These are phyloP conservation scores for Heterocephalus glaber DNA, from an alignment of 2,113 vertebrate species.

Conservation along the genomic window DNA sequence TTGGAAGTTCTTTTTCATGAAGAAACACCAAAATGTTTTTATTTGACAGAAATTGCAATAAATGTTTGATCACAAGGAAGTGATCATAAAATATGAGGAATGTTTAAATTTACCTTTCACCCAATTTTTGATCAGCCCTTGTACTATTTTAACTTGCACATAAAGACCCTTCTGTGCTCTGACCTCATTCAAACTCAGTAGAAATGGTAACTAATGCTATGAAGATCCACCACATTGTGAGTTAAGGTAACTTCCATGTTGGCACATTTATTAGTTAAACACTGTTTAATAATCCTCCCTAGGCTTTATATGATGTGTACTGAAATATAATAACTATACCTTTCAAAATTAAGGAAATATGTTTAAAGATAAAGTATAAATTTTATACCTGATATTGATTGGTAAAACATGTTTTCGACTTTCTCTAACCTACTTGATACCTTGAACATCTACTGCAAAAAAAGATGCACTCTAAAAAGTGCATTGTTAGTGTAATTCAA, in stretches of 20 bases:
- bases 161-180: neutral
- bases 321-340: neutral
- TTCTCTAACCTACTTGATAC: neutral
- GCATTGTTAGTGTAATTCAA: neutral
- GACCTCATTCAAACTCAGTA: neutral
- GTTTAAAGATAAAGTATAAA: neutral
- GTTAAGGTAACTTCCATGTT: neutral
- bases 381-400: neutral
- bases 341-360: neutral
- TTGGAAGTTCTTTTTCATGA: neutral
- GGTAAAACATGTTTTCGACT: neutral
- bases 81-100: neutral
- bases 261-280: neutral
- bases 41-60: neutral
- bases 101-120: neutral
- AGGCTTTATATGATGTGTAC: neutral
- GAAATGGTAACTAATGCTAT: neutral
- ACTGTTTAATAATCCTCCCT: neutral
- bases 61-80: neutral
- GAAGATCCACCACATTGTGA: neutral
- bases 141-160: neutral
- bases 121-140: neutral
- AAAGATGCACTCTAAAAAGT: neutral
- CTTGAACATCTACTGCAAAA: neutral
- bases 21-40: neutral